A percentile compares a stretch with the other conserved stretches of the same genome.
phyloP scores from a whole-genome alignment of 2,888 invertebrate genomes.

The Odontothrips loti region DNA sequence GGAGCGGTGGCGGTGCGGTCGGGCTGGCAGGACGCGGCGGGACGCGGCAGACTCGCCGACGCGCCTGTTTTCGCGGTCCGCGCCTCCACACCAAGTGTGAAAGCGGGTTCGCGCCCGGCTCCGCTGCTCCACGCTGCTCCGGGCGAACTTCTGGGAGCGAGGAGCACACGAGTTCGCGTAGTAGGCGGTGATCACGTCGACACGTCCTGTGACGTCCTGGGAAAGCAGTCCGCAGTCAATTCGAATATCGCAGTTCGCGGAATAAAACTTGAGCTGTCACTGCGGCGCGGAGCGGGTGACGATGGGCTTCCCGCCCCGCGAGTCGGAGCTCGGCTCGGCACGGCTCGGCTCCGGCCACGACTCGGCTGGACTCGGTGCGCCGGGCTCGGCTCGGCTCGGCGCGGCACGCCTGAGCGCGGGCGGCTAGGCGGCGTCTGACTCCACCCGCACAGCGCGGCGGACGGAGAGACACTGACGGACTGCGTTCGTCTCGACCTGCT shows the following conservation, averaged over 20 bases:
- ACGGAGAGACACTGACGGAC: background rate
- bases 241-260: background rate
- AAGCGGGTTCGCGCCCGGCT: too few relatives aligned
- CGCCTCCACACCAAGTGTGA: too few relatives aligned
- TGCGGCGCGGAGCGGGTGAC: background rate
- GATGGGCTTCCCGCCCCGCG: background rate
- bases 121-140: too few relatives aligned
- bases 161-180: too few relatives aligned
- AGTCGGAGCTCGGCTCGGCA: background rate
- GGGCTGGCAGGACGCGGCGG: background rate
- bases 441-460: background rate
- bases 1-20: background rate
- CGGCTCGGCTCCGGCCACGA: background rate
- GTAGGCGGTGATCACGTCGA: too few relatives aligned
- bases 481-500: background rate
- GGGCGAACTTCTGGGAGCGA: too few relatives aligned
- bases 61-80: too few relatives aligned
- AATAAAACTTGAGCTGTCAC: background rate
- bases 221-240: background rate
- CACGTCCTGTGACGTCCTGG: background rate
- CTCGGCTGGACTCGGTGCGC: background rate
- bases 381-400: background rate
- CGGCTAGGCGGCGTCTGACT: background rate
- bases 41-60: background rate
- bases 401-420: background rate